Conservation (phyloP, 2,797 vertebrate species). For the Acanthornis magna region DNA sequence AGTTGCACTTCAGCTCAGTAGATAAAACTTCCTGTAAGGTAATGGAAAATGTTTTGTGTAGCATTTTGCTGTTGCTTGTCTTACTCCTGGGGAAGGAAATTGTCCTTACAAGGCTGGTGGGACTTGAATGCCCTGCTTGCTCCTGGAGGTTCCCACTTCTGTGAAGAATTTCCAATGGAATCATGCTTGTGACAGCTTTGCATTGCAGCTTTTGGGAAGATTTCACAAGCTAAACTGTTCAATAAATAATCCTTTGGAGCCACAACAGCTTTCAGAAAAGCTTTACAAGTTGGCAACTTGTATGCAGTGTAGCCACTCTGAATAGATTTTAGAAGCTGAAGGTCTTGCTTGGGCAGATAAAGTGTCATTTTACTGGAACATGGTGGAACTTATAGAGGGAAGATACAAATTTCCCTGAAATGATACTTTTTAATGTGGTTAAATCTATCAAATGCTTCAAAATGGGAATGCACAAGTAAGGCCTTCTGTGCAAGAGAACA, state of each 20-base stretch:
- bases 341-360: not conserved
- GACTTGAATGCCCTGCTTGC: not conserved
- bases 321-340: not conserved
- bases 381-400: not conserved
- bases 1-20: not conserved
- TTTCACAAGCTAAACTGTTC: not conserved
- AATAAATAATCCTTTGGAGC: constrained; percentile 26
- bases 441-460: not conserved
- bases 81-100: not conserved
- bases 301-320: not conserved
- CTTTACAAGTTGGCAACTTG: not conserved
- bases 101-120: not conserved
- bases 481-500: not conserved
- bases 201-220: not conserved
- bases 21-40: not conserved
- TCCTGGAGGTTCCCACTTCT: not conserved
- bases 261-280: not conserved
- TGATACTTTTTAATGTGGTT: not conserved
- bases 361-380: not conserved
- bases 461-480: not conserved
- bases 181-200: not conserved
- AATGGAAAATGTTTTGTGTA: not conserved
- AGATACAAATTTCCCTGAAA: not conserved
- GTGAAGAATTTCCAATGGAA: not conserved
- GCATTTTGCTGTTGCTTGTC: not conserved